phyloP scores from a whole-genome alignment of 2,113 vertebrate genomes.

The Machaerirhynchus nigripectus region DNA sequence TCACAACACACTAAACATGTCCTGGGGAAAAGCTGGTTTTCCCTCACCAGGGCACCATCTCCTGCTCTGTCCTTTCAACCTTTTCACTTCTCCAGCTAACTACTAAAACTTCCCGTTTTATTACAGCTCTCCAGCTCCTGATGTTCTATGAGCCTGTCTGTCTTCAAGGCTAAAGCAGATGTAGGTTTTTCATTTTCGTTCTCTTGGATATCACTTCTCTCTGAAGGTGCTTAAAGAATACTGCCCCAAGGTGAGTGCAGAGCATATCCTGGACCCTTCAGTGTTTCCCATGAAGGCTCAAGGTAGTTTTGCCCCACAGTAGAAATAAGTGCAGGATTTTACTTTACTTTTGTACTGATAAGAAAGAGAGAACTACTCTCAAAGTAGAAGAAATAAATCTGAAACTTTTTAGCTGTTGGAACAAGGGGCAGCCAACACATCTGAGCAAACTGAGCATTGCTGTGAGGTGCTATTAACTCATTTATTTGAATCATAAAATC shows the following conservation, averaged over 20 bases:
- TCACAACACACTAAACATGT: neutral
- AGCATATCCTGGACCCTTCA: neutral
- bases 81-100: neutral
- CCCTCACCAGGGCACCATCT: neutral
- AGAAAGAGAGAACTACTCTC: neutral
- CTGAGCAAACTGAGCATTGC: neutral
- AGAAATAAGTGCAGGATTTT: neutral
- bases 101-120: neutral
- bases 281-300: neutral
- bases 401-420: neutral
- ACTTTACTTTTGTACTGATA: neutral
- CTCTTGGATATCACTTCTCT: neutral
- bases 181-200: neutral
- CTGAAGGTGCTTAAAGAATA: neutral
- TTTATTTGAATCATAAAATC: neutral
- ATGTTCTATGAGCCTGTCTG: neutral
- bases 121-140: neutral
- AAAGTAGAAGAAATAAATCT: neutral
- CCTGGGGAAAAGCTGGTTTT: neutral
- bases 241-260: neutral
- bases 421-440: neutral
- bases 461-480: rapidly evolving
- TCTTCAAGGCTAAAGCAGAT: neutral
- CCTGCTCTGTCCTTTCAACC: neutral
- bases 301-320: neutral